Conservation (phyloP, 2,113 vertebrate genomes). For the Rhinolophus ferrumequinum region DNA sequence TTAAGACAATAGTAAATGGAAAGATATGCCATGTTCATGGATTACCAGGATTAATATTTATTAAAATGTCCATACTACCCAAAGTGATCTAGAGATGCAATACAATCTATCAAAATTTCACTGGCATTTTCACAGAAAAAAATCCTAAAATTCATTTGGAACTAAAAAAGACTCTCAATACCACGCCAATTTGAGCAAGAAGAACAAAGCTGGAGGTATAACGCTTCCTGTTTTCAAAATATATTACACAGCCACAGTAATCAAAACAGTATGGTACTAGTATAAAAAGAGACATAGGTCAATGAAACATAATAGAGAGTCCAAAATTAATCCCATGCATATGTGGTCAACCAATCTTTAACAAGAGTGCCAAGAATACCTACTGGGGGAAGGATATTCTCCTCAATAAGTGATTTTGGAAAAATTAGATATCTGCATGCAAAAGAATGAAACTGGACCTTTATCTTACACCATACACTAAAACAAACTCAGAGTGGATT, state of each 20-base stretch:
- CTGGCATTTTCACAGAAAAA: neutral
- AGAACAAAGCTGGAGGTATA: neutral
- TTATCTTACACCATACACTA: neutral
- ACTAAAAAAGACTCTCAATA: neutral
- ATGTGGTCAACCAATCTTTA: neutral
- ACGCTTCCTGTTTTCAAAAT: neutral
- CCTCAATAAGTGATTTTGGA: neutral
- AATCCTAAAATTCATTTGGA: neutral
- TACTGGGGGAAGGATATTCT: neutral
- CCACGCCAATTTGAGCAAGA: neutral
- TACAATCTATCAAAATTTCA: neutral
- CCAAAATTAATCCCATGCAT: neutral
- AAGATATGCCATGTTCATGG: neutral
- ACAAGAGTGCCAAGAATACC: neutral
- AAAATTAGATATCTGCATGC: neutral
- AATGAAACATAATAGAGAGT: neutral
- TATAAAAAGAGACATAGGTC: neutral
- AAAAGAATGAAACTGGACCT: neutral
- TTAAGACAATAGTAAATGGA: neutral
- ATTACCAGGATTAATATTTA: neutral
- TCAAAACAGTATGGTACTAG: neutral
- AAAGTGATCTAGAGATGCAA: neutral
- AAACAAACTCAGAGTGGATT: neutral
- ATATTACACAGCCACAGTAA: neutral
- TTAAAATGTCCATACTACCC: neutral